These are phyloP conservation scores for Macrotus californicus DNA, from an alignment of 2,113 vertebrate species.

Conservation along the genomic window DNA sequence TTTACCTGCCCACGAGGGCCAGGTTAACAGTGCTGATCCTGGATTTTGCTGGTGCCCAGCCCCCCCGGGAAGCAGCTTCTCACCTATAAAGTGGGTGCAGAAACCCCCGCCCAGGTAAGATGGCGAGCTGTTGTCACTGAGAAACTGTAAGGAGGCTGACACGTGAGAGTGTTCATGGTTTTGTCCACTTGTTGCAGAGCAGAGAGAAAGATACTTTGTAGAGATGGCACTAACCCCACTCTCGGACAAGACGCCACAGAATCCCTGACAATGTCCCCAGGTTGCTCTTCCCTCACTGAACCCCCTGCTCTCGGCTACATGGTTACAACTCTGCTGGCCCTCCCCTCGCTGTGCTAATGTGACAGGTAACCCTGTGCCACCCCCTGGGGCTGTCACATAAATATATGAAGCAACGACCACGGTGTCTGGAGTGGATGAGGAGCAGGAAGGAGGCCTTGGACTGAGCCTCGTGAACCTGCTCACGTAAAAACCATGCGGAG, in stretches of 20 bases:
- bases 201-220: background rate
- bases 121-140: rapidly evolving
- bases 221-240: background rate
- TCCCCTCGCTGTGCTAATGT: too few species aligned
- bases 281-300: background rate
- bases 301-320: background rate
- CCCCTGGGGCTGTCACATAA: background rate
- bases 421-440: background rate
- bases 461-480: background rate
- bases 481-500: too few species aligned
- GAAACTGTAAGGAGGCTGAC: background rate
- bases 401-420: background rate
- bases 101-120: background rate
- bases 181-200: background rate
- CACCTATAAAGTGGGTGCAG: background rate
- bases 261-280: background rate
- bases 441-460: background rate
- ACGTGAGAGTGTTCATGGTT: too few species aligned
- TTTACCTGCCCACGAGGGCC: background rate
- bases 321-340: too few species aligned
- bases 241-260: background rate
- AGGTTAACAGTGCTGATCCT: background rate
- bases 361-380: background rate
- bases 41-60: too few species aligned
- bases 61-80: background rate